Evolutionary conservation across 2,888 invertebrate genomes (phyloP).

Genomic region (Exocentrus adspersus): DNA sequence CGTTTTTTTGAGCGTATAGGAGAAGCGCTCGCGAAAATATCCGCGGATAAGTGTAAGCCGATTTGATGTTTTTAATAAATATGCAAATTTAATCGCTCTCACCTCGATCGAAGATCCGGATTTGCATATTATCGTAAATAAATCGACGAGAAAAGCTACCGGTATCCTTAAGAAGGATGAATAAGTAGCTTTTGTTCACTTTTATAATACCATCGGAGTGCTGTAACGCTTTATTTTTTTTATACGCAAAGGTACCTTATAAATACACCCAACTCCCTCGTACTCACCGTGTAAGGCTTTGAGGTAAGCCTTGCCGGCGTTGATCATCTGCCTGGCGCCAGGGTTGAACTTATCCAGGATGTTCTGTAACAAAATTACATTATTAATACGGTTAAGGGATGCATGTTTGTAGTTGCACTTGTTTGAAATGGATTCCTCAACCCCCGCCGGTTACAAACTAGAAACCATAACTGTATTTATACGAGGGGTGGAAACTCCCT

Average conservation of each 20-base stretch:
- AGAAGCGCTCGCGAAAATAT: too few relatives aligned
- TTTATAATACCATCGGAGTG: not conserved
- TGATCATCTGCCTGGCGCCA: slow-evolving; percentile 91
- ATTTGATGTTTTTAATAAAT: not conserved
- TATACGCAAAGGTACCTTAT: not conserved
- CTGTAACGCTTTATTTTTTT: not conserved
- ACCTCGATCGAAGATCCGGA: not conserved
- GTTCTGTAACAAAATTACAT: slow-evolving; percentile 79
- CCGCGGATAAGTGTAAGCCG: too few relatives aligned
- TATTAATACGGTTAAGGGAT: too few relatives aligned
- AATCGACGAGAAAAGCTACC: not conserved
- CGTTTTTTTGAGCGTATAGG: too few relatives aligned
- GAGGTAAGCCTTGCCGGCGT: slow-evolving; percentile 92
- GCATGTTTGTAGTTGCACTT: too few relatives aligned
- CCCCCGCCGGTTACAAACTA: too few relatives aligned
- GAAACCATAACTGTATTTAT: too few relatives aligned
- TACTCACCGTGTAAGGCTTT: slow-evolving; percentile 93
- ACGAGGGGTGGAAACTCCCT: not conserved
- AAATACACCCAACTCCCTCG: slow-evolving; percentile 28
- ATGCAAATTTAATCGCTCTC: not conserved
- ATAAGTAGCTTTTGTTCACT: not conserved
- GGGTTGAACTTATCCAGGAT: slow-evolving; percentile 97
- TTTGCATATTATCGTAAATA: not conserved
- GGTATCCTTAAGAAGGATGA: not conserved
- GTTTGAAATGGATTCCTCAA: too few relatives aligned